Base-by-base conservation (phyloP, 2,888 invertebrate species). In the Tachina grossa region DNA sequence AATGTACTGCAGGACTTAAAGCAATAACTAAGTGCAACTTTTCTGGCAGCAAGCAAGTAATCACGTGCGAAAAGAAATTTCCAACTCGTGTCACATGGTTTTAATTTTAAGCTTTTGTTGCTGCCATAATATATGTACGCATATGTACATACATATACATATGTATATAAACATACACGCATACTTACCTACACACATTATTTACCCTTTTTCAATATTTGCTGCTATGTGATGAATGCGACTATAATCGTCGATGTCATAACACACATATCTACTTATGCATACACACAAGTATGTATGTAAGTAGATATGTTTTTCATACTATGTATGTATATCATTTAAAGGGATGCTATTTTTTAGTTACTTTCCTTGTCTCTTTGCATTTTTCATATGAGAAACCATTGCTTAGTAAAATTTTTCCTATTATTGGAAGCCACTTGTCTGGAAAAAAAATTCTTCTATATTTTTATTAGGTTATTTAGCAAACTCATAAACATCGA, bases 31-130 rank as follows among this genome's bases (percentile, higher is more conserved):
- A 66, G 13, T 43, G 19, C 41, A 55, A 41, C 41, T 22, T 47
- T 13, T 72, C 19, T 59, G 51, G 31, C 31, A 31, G 31, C 0
- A n/a, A 55, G 16, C 31, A 47, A 16, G 43, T 16, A 71, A 55
- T 76, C 84, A 80, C 71, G 84, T 84, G 80, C 76, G 11, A 72
- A 68, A 72, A 61, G 47, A 81, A 53, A 72, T 72, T 81, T 59
- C 41, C 41, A 81, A 59, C 51, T 84, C 59, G 49, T 76, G 80
- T 71, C 59, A 66, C 75, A 57, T 51, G 80, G 16, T 49, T 71
- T 76, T 11, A 43, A 57, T 14, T 61, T 69, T 31, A 63, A 79
- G 66, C 74, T 69, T 59, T 43, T 83, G 53, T 49, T 78, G 41
- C 31, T 53, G 45, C 74, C 59, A 53, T 13, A 53, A 13, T 9